phyloP scores from a whole-genome alignment of 1,140 invertebrate species.

The Drosophila azteca region DNA sequence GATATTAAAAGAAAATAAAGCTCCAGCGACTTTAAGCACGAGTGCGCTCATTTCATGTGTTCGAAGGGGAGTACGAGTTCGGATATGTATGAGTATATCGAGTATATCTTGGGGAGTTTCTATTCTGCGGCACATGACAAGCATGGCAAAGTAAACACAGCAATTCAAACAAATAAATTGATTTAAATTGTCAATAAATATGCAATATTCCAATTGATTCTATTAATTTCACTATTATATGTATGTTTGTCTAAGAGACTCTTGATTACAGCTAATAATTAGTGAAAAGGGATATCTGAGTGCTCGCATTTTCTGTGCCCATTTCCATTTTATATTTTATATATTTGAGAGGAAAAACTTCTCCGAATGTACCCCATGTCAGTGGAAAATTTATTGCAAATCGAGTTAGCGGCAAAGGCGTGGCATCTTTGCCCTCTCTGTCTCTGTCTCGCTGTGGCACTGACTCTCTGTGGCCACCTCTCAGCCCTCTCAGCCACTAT shows the following conservation, averaged over 20 bases:
- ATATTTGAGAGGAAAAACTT: neutral
- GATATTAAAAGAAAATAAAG: slow-evolving; percentile 40
- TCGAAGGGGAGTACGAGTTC: neutral
- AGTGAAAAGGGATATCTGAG: too few species aligned
- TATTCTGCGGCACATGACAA: slow-evolving; percentile 37
- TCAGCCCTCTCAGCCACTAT: neutral
- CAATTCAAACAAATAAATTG: slow-evolving; percentile 61
- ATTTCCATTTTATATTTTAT: neutral
- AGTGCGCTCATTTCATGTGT: slow-evolving; percentile 56
- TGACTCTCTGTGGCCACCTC: neutral
- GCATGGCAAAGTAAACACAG: slow-evolving; percentile 35
- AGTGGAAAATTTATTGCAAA: slow-evolving; percentile 48
- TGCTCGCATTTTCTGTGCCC: too few species aligned
- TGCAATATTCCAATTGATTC: neutral
- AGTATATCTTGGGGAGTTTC: neutral
- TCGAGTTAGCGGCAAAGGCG: slow-evolving; percentile 44
- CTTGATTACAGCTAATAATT: too few species aligned
- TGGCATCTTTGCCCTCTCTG: slow-evolving; percentile 14
- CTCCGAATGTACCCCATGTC: neutral
- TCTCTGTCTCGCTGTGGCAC: neutral
- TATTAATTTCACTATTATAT: too few species aligned
- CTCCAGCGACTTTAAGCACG: slow-evolving; percentile 66
- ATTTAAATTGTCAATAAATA: slow-evolving; percentile 47
- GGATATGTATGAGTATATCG: too few species aligned
- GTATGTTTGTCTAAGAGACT: too few species aligned